Evolutionary conservation across 2,888 invertebrate species (phyloP).

Genomic region (Melangyna quadrimaculata): DNA sequence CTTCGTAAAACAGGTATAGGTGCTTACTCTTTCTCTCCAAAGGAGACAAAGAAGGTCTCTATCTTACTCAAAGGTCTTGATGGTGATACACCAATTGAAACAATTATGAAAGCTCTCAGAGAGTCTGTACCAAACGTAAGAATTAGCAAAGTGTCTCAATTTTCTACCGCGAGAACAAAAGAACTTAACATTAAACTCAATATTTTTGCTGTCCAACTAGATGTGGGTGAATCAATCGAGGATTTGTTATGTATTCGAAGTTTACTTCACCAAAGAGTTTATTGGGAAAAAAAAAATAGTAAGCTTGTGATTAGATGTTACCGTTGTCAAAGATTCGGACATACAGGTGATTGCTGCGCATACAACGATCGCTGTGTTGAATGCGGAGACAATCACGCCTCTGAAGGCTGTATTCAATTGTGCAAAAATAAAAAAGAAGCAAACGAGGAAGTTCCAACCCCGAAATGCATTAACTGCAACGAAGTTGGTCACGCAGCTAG

Average conservation of each 20-base stretch:
- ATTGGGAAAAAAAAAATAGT: constrained; percentile 20
- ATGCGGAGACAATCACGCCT: not conserved
- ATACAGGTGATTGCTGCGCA: no score
- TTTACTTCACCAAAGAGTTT: constrained; percentile 3
- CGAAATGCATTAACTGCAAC: not conserved
- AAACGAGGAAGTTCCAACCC: not conserved
- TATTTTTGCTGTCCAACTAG: constrained; percentile 19
- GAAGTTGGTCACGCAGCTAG: not conserved
- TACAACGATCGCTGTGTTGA: constrained; percentile 18
- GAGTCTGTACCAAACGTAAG: constrained; percentile 7
- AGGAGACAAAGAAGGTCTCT: constrained; percentile 3
- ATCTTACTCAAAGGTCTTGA: constrained; percentile 21
- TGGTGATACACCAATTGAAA: constrained; percentile 17
- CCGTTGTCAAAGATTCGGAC: no score
- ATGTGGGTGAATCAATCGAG: not conserved
- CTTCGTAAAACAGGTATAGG: constrained; percentile 17
- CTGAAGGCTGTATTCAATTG: not conserved
- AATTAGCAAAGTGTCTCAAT: not conserved
- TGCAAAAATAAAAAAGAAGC: not conserved
- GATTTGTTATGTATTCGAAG: not conserved
- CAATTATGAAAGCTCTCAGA: not conserved
- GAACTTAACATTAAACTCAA: constrained; percentile 3
- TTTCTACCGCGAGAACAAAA: constrained; percentile 4
- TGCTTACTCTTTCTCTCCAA: constrained; percentile 6
- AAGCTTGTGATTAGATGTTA: constrained; percentile 2